Evolutionary conservation across 2,888 invertebrate genomes (phyloP).

Genomic region (Limnephilus marmoratus): DNA sequence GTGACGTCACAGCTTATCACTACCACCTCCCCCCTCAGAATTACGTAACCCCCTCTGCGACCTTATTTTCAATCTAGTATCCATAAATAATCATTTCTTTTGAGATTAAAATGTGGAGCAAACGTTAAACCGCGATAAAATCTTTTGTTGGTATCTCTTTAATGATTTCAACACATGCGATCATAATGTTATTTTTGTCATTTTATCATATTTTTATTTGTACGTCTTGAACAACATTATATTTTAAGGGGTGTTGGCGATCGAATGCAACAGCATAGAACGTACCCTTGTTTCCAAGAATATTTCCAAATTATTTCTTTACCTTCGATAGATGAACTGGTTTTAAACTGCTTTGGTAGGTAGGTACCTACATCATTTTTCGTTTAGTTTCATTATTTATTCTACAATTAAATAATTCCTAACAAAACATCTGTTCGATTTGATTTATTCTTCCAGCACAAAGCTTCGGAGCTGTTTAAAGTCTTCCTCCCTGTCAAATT

Average conservation of each 20-base stretch:
- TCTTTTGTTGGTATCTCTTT: not conserved
- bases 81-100: not conserved
- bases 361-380: not conserved
- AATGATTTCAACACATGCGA: not conserved
- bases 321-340: not conserved
- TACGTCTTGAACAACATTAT: not conserved
- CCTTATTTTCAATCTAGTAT: slow-evolving; percentile 34
- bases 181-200: not conserved
- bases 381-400: not conserved
- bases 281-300: no score
- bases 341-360: not conserved
- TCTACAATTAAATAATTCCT: not conserved
- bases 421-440: not conserved
- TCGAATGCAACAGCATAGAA: no score
- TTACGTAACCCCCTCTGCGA: slow-evolving; percentile 20
- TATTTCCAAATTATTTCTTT: not conserved
- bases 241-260: not conserved
- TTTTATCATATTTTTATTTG: not conserved
- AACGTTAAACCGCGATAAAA: not conserved
- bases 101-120: slow-evolving; percentile 16
- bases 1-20: slow-evolving; percentile 50
- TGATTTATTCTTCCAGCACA: not conserved
- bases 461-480: not conserved
- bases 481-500: slow-evolving; percentile 13
- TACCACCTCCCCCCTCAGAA: slow-evolving; percentile 17